phyloP scores from a whole-genome alignment of 2,113 vertebrate genomes.

The Sebastes schlegelii region DNA sequence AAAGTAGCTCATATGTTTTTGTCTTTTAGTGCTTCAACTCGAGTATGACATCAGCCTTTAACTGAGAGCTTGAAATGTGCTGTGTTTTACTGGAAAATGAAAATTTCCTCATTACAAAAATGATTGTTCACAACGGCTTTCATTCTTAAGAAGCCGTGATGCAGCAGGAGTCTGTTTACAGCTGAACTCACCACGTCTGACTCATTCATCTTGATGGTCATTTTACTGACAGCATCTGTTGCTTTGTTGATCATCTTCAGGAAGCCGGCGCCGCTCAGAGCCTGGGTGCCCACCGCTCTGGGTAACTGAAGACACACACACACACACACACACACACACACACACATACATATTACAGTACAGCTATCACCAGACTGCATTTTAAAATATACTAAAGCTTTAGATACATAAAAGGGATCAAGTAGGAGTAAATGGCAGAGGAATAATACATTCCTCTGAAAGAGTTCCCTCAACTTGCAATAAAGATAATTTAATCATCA shows the following conservation, averaged over 20 bases:
- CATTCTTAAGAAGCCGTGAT: neutral
- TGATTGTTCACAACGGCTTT: neutral
- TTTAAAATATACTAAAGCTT: neutral
- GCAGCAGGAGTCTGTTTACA: neutral
- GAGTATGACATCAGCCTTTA: neutral
- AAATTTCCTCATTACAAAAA: neutral
- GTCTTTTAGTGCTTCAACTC: no score
- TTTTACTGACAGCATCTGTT: constrained; percentile 97
- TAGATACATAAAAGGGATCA: neutral
- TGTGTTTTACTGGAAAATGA: neutral
- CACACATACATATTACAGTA: neutral
- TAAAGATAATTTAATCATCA: neutral
- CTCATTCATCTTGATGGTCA: constrained; percentile 99
- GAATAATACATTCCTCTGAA: neutral
- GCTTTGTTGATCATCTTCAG: constrained; percentile 98
- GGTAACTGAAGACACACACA: constrained; percentile 86
- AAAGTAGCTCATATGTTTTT: neutral
- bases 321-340: constrained; percentile 31
- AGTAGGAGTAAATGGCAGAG: neutral
- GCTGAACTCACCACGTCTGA: constrained; percentile 90
- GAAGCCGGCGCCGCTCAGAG: constrained; percentile 97
- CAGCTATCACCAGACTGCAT: neutral
- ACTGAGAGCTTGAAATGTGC: neutral
- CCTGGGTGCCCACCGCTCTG: constrained; percentile 92
- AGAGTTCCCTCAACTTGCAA: neutral